Base-by-base conservation (phyloP, 2,888 invertebrate genomes). In the Geotrupes spiniger region DNA sequence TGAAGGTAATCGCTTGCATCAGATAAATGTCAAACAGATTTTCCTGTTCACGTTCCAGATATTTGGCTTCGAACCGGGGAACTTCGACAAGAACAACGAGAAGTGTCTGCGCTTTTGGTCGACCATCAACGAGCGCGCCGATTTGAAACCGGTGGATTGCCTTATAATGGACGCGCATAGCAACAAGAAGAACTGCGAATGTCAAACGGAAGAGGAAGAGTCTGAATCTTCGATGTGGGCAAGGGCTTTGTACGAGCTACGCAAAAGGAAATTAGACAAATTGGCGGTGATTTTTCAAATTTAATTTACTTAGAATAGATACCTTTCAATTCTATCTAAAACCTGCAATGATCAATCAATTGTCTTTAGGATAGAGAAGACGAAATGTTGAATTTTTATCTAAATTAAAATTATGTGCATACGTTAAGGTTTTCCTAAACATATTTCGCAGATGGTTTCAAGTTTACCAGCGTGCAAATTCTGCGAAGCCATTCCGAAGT, bases 21-120 rank as follows among this genome's bases (percentile, higher is more conserved):
- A n/a, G n/a, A n/a, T n/a, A n/a, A n/a, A n/a, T n/a, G n/a, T 25
- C 1, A 10, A 9, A 33, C 11, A 16, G 31, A 12, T n/a, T 8
- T 17, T 8, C 39, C 14, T 9, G 8, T 41, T 41, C 17, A 28
- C 9, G 10, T 44, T 42, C 36, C 39, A 53, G 53, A 39, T 52
- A 14, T 53, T 49, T 27, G 36, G 21, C 12, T 56, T 56, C 21
- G 52, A 53, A 36, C 41, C 46, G 6, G 29, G 25, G 1, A 40
- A 16, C 15, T 50, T 50, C 16, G 36, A 44, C 15, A 28, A 51
- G 40, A 41, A 51, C 9, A 53, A 53, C 28, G 36, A 46, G 10
- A 56, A 56, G 31, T 53, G 53, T 26, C 14, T 48, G 4, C 47
- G 47, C 8, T 56, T 56, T 46, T 56, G 53, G 56, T 50, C 38